Evolutionary conservation across 2,888 invertebrate genomes (phyloP), one percentile per base, ranked within the genome.

Genomic region (Brachyopa scutellaris): DNA sequence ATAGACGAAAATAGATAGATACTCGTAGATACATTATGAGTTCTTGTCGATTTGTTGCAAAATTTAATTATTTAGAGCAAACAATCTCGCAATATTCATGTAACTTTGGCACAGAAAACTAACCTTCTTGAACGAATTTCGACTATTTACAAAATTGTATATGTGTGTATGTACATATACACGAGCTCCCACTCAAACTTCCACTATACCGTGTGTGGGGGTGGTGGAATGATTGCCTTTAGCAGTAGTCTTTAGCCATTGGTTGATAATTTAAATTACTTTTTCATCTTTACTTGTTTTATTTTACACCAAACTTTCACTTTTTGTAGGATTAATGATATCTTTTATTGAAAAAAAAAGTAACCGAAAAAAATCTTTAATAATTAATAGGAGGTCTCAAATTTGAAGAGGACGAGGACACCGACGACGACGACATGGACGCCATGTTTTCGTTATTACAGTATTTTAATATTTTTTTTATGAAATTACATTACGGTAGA

Each of bases 161-260:
- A 57, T 53, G 11, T 40, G 49, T 59, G 55, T 80, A 59, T 66
- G 49, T n/a, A n/a, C n/a, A n/a, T 26, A 6, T 64, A 59, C 57
- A 77, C 64, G 69, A 66, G 59, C 77, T 77, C 82, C 82, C 70
- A 82, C 70, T 72, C 76, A 82, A 77, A 82, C 74, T 70, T 59
- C 59, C 69, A 70, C 49, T 51, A 45, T 59, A 64, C 57, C 66
- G 59, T 45, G 19, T 82, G 61, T 70, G 82, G 64, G 59, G 82
- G 70, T 66, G 82, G 77, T 66, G 82, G 72, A 82, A 72, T 77
- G 70, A 66, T 66, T 72, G 77, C 77, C 51, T 79, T 74, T 38
- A 77, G 77, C 82, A 77, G 53, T 82, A 82, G 77, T 82, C 82
- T 66, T 64, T 72, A 61, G 82, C 82, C 82, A 82, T 82, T 77